A percentile compares a stretch with the other conserved stretches of the same genome.
Conservation (phyloP, 37 sponge, comb jelly and placozoan genomes). For the Diacarnus erythraeanus region DNA sequence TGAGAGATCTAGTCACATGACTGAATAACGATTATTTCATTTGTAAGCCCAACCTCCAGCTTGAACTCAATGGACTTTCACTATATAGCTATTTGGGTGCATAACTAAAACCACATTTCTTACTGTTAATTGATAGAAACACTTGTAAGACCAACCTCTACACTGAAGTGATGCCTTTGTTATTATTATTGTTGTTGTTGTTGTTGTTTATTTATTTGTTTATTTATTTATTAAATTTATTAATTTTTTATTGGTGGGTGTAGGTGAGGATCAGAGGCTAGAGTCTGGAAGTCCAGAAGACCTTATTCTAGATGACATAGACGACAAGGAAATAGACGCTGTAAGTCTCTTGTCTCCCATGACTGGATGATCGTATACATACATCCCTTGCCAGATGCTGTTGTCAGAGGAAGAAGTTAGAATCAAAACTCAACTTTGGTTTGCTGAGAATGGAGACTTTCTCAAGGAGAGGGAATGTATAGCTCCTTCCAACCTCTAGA, state of each 20-base stretch:
- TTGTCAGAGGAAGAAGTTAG: constrained; percentile 81
- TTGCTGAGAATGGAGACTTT: constrained; percentile 85
- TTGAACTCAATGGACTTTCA: no score
- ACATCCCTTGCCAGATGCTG: no score
- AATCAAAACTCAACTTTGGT: constrained; percentile 86
- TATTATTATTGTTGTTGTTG: background rate
- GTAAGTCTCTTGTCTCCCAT: constrained; percentile 54
- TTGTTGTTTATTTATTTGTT: no score
- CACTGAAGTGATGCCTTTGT: background rate
- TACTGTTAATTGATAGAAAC: no score
- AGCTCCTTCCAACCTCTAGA: background rate
- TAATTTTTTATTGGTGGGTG: background rate
- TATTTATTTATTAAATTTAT: background rate
- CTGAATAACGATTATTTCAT: no score
- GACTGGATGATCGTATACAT: no score
- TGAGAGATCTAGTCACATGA: no score
- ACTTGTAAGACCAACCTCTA: no score
- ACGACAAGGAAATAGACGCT: constrained; percentile 82
- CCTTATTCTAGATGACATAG: constrained; percentile 60
- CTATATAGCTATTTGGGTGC: no score
- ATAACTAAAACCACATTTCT: no score
- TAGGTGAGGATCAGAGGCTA: background rate
- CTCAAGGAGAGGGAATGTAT: constrained; percentile 74
- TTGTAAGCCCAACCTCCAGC: no score
- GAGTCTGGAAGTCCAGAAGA: constrained; percentile 12